Evolutionary conservation across 2,797 vertebrate genomes (phyloP), one percentile per base, ranked within the genome.

Genomic region (Enteromius viviparus): DNA sequence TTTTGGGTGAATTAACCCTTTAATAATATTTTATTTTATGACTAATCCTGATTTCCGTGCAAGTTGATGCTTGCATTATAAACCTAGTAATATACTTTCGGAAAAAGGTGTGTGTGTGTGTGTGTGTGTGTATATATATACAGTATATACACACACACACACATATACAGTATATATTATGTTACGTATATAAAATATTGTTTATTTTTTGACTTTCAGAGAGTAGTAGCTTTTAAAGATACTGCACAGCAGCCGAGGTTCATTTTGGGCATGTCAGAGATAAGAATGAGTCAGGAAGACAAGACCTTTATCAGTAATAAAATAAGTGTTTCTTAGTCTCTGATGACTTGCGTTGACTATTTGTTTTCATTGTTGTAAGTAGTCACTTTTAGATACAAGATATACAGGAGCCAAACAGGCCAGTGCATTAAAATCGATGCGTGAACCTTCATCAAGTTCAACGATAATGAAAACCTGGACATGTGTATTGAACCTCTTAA

Each of bases 401-500:
- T 66, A 85, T 74, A 79, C 65, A 76, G 64, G 34, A 87, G 80
- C 23, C 76, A 77, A 42, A 66, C 29, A 40, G 47, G 64, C 62
- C 70, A 42, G 45, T 26, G 53, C 12, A 65, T 72, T 55, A 74
- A 76, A 53, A 77, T 76, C 66, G 34, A 85, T 78, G 80, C 66
- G 34, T 47, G 53, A 74, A 76, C 64, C 71, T 78, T 85, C 75
- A 85, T 87, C 76, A 86, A 84, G 77, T 84, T 66, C 79, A 72
- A 55, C 32, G 23, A 83, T 87, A 88, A 86, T 85, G 77, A 80
- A 84, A 84, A 83, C 77, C 84, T 81, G 71, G 49, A 69, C 49
- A 81, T 84, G 42, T 79, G 62, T 83, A 88, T 88, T 68, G 82
- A 80, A 75, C 55, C 6, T 23, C 53, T 89, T 84, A 88, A 89